Conservation (phyloP, 2,113 vertebrate species). For the Promerops cafer region DNA sequence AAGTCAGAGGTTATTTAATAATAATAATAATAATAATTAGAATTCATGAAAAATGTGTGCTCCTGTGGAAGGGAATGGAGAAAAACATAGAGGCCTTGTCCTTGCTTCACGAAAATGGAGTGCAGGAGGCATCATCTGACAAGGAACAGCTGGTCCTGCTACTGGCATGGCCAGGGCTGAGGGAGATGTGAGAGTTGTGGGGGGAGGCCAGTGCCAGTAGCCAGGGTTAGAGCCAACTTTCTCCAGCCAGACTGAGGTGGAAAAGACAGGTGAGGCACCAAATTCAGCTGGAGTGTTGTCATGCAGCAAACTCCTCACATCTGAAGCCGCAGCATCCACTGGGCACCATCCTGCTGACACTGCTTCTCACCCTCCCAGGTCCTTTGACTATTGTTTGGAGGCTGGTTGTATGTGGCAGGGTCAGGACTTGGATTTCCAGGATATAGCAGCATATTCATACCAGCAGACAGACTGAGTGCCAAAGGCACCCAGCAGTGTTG, state of each 20-base stretch:
- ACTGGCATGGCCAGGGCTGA: neutral
- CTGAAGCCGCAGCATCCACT: neutral
- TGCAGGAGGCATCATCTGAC: accelerated
- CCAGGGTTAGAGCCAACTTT: neutral
- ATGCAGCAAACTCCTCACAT: neutral
- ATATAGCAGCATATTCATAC: neutral
- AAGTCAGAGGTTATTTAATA: neutral
- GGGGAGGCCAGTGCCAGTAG: neutral
- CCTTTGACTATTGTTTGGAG: neutral
- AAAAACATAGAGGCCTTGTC: neutral
- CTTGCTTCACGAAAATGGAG: neutral
- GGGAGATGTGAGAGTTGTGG: neutral
- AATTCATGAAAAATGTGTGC: neutral
- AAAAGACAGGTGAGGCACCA: neutral
- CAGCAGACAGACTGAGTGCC: neutral
- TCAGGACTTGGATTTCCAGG: neutral
- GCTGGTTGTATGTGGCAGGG: neutral
- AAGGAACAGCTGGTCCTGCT: neutral
- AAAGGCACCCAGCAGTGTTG: neutral
- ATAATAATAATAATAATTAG: neutral
- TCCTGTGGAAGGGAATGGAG: neutral
- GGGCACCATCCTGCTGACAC: neutral
- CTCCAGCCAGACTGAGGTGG: neutral
- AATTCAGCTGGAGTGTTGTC: neutral
- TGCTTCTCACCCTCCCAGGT: neutral